Base-by-base conservation (phyloP, 2,797 vertebrate genomes). In the Ctenosaura bakeri region DNA sequence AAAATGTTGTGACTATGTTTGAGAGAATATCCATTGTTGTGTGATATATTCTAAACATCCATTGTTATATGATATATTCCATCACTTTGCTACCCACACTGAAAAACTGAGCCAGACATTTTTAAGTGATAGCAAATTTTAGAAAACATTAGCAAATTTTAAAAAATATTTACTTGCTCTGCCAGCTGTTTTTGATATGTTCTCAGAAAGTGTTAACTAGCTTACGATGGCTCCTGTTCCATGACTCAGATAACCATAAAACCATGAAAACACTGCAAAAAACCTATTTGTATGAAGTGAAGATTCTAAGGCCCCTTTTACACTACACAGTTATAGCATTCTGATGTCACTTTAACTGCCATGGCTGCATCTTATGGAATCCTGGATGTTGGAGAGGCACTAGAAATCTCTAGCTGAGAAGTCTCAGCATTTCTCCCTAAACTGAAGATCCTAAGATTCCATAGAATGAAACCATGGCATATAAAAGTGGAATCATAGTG, bases 171-270 rank as follows among this genome's bases (percentile, higher is more conserved):
- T 85, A 69, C 29, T 80, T 54, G 32, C 1, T 35, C 26, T 87
- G 54, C 80, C 62, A 69, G 66, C 69, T 83, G 22, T 24, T 38
- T 66, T 42, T 85, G 52, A 29, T 46, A 38, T 64, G 13, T 71
- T 59, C 16, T 85, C 74, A 79, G 26, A 78, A 50, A 62, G 85
- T 20, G 24, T 46, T 29, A 46, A 46, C 22, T 80, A 18, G 35
- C 6, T 86, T 66, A 81, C 26, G 29, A 78, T 2, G 26, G 42
- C 32, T 62, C 2, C 24, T 18, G 42, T 32, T 80, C 1, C 32
- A 52, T 22, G 14, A 73, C 54, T 80, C 62, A 88, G 14, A 66
- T 79, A 79, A 71, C 26, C 81, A 46, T 35, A 92, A 80, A 80
- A 32, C 78, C 22, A 1, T 73, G 35, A 69, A 88, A 86, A 77